Evolutionary conservation across 1,140 invertebrate genomes (phyloP), one percentile per base, ranked within the genome.

Genomic region (Heliothis virescens): DNA sequence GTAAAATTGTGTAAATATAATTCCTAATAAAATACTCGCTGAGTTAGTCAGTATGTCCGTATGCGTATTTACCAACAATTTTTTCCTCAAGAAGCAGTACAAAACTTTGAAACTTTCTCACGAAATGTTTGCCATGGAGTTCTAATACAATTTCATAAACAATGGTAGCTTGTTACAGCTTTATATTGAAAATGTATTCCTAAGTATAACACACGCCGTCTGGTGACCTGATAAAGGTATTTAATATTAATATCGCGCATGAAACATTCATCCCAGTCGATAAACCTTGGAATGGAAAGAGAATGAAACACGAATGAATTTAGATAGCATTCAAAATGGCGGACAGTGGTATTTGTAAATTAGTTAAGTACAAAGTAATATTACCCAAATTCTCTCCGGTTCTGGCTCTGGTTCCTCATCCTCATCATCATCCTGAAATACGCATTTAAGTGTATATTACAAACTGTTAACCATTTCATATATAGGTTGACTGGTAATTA

Each of bases 381-480:
- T 87, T 83, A 93, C 92, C 92, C 89, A 92, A 78, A 87, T 59
- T 72, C 92, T 87, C 41, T 92, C 90, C 52, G 77, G 57, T 60
- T 94, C 91, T 5, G 82, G 81, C 59, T 93, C 91, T 0, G 85
- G 83, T 18, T 94, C 92, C 13, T 94, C 92, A 3, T 92, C 90
- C 0, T 93, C 91, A 47, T 93, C 91, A 15, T 93, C 92, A 53
- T 93, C 90, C 90, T 91, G 83, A 29, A 88, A 88, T 62, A 62
- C 48, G 67, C 13, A 71, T 53, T 71, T 71, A 26, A 48, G 16
- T 4, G 48, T 48, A 48, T 41, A 67, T 48, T 48, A 21, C 21
- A 48, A n/a, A 9, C 47, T 13, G 10, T 3, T n/a, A 21, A 18
- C 9, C 5, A 10, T 48, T 65, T 41, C 13, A 41, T n/a, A 13